phyloP scores from a whole-genome alignment of 1,140 invertebrate genomes.

The Aphelenchoides besseyi region DNA sequence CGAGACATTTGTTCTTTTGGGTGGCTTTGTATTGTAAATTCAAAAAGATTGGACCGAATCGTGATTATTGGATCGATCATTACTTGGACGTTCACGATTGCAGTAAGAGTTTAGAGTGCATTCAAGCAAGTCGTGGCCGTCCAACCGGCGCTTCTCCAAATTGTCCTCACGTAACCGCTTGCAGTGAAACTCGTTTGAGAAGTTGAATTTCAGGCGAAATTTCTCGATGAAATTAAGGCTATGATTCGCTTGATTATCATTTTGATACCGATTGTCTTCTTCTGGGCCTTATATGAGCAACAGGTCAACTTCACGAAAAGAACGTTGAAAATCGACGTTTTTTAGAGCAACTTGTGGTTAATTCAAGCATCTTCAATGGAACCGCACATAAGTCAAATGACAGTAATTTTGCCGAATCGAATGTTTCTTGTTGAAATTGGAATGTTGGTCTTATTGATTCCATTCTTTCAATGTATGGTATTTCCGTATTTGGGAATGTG shows the following conservation, averaged over 20 bases:
- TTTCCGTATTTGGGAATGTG: slow-evolving; percentile 55
- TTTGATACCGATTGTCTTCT: background rate
- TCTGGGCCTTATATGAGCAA: slow-evolving; percentile 19
- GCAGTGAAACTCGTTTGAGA: background rate
- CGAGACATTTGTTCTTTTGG: background rate
- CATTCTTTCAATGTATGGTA: slow-evolving; percentile 28
- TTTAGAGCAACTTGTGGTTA: slow-evolving; percentile 2
- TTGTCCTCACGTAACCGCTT: background rate
- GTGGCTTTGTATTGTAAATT: slow-evolving; percentile 60
- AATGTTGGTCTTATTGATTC: slow-evolving; percentile 27
- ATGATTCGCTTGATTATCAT: background rate
- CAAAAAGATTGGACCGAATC: slow-evolving; percentile 64
- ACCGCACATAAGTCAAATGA: slow-evolving; percentile 21
- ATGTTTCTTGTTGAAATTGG: slow-evolving; percentile 69
- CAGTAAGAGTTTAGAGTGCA: slow-evolving; percentile 69
- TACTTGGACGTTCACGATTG: slow-evolving; percentile 67
- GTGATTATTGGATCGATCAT: slow-evolving; percentile 75
- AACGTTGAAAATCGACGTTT: background rate
- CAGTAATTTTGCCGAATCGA: slow-evolving; percentile 75
- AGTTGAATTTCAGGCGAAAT: slow-evolving; percentile 5
- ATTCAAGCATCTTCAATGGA: slow-evolving; percentile 43
- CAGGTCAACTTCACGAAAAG: background rate
- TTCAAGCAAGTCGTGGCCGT: slow-evolving; percentile 5
- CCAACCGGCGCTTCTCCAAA: background rate
- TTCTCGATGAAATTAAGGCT: slow-evolving; percentile 10